These are phyloP conservation scores for Salvelinus namaycush DNA, from an alignment of 2,113 vertebrate genomes.

Conservation along the genomic window DNA sequence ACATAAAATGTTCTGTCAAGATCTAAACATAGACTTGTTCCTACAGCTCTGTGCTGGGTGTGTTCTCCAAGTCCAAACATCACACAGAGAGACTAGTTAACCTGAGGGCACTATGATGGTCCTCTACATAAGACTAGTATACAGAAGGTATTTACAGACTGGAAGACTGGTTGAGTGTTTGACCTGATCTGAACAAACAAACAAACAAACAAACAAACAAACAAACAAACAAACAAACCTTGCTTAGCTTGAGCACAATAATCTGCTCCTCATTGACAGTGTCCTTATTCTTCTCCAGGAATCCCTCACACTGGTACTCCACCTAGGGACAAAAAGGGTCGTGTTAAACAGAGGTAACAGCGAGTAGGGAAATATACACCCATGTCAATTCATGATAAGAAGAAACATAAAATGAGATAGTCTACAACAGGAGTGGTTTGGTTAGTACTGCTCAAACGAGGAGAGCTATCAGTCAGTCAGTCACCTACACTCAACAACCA, in stretches of 20 bases:
- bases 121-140: not conserved
- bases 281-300: slow-evolving; percentile 98
- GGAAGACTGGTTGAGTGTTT: not conserved
- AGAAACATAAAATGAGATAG: too few relatives aligned
- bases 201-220: not conserved
- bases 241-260: slow-evolving; percentile 90
- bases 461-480: too few relatives aligned
- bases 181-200: not conserved
- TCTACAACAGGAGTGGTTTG: too few relatives aligned
- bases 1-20: not conserved
- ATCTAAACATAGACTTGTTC: slow-evolving; percentile 25
- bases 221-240: slow-evolving; percentile 74
- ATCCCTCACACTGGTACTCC: slow-evolving; percentile 95
- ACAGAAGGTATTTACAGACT: not conserved
- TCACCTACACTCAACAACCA: too few relatives aligned
- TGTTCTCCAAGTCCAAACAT: slow-evolving; percentile 23
- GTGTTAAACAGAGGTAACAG: not conserved
- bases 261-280: slow-evolving; percentile 97
- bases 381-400: too few relatives aligned
- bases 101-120: not conserved
- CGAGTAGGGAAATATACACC: not conserved
- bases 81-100: slow-evolving; percentile 6
- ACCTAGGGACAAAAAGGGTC: slow-evolving; percentile 75
- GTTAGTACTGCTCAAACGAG: too few relatives aligned
- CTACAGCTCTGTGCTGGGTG: slow-evolving; percentile 52